phyloP scores from a whole-genome alignment of 64 coral and sea anemone species.

The Pachyseris speciosa region DNA sequence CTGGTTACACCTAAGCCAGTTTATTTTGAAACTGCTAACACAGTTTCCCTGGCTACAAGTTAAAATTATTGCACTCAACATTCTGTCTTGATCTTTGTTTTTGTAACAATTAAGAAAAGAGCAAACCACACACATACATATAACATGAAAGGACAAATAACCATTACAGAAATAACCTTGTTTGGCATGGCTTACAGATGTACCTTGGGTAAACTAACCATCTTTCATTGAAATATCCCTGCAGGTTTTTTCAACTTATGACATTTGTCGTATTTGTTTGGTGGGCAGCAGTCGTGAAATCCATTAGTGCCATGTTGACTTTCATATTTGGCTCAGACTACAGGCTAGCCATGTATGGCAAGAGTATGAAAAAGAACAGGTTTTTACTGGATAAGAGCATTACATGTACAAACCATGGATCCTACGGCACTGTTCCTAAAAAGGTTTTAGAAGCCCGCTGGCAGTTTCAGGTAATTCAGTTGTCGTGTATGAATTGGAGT shows the following conservation, averaged over 20 bases:
- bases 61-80: too few species aligned
- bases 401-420: slow-evolving; percentile 69
- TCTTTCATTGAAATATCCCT: too few species aligned
- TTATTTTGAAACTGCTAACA: too few species aligned
- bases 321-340: slow-evolving; percentile 68
- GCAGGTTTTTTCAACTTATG: slow-evolving; percentile 35
- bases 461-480: slow-evolving; percentile 72
- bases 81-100: too few species aligned
- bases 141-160: too few species aligned
- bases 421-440: slow-evolving; percentile 77
- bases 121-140: too few species aligned
- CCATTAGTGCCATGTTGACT: slow-evolving; percentile 26
- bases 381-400: slow-evolving; percentile 66
- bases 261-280: slow-evolving; percentile 58
- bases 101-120: too few species aligned
- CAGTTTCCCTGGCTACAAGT: too few species aligned
- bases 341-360: slow-evolving; percentile 66
- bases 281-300: slow-evolving; percentile 56
- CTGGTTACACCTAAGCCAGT: too few species aligned
- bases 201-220: too few species aligned
- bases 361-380: slow-evolving; percentile 44
- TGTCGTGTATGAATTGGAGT: not conserved
- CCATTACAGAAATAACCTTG: too few species aligned
- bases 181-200: too few species aligned
- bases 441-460: slow-evolving; percentile 38